Conservation (phyloP, 1,140 invertebrate species). For the Macrobrachium rosenbergii region DNA sequence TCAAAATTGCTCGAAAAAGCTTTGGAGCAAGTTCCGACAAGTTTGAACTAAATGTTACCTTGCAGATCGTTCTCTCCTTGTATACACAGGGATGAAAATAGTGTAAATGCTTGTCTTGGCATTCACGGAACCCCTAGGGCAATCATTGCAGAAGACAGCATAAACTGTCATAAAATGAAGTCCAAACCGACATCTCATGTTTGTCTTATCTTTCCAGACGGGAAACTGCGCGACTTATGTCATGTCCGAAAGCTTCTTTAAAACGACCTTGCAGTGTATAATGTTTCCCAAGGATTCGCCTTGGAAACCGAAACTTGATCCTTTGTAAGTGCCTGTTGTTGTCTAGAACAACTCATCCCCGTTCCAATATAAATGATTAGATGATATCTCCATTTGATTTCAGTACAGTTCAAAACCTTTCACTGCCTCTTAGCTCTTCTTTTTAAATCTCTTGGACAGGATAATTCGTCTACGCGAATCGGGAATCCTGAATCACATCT, state of each 20-base stretch:
- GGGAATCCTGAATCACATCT: not conserved
- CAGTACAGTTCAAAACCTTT: not conserved
- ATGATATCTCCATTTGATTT: not conserved
- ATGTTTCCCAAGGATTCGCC: not conserved
- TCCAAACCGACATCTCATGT: not conserved
- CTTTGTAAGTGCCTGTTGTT: not conserved
- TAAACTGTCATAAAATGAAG: not conserved
- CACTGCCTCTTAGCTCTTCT: not conserved
- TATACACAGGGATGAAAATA: too few species aligned
- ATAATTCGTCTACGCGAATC: not conserved
- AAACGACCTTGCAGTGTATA: not conserved
- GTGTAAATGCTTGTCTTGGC: too few species aligned
- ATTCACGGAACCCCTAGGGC: too few species aligned
- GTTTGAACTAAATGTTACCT: too few species aligned
- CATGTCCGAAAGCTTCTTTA: conserved; percentile 5
- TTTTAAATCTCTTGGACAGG: not conserved
- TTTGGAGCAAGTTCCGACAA: too few species aligned
- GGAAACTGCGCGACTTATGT: not conserved
- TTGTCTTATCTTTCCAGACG: not conserved
- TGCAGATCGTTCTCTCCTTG: too few species aligned
- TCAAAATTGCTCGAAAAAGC: too few species aligned
- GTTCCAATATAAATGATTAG: not conserved
- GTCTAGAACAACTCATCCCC: not conserved
- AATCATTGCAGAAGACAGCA: not conserved
- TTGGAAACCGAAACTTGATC: not conserved